Evolutionary conservation across 2,888 invertebrate genomes (phyloP).

Genomic region (Pomacea canaliculata): DNA sequence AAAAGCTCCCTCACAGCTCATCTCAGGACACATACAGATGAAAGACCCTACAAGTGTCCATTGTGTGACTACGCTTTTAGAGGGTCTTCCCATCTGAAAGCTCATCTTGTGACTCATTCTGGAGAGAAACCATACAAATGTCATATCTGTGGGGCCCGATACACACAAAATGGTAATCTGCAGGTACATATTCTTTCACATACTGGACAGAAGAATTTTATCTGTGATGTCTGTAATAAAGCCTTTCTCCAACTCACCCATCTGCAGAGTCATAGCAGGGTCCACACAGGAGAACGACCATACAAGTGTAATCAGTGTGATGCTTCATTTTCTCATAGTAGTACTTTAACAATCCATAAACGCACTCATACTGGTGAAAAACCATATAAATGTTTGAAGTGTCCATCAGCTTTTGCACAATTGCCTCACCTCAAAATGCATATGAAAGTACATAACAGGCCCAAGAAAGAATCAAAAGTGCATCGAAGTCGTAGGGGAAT

Average conservation of each 20-base stretch:
- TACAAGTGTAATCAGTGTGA: too few species aligned
- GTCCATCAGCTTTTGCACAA: constrained; percentile 8
- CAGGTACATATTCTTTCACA: constrained; percentile 1
- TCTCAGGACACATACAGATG: neutral
- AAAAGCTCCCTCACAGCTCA: constrained; percentile 11
- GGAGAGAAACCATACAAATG: constrained; percentile 18
- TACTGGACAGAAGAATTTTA: neutral
- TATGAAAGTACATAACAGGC: constrained; percentile 7
- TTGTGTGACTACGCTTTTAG: neutral
- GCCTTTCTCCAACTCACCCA: too few species aligned
- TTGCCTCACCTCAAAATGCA: constrained; percentile 12
- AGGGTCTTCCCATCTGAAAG: too few species aligned
- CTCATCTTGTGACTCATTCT: constrained; percentile 4
- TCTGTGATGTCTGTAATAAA: too few species aligned
- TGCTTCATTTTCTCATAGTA: too few species aligned
- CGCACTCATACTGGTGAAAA: neutral
- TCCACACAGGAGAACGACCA: too few species aligned
- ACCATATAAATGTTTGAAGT: constrained; percentile 1
- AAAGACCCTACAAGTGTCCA: constrained; percentile 11
- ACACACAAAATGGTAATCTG: constrained; percentile 3
- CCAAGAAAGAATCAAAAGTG: neutral
- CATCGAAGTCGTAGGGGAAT: too few species aligned
- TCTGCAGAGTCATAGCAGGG: too few species aligned
- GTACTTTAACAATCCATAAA: too few species aligned
- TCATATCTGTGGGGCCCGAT: constrained; percentile 7